Evolutionary conservation across 2,888 invertebrate species (phyloP).

Genomic region (Eucera pruinosa): DNA sequence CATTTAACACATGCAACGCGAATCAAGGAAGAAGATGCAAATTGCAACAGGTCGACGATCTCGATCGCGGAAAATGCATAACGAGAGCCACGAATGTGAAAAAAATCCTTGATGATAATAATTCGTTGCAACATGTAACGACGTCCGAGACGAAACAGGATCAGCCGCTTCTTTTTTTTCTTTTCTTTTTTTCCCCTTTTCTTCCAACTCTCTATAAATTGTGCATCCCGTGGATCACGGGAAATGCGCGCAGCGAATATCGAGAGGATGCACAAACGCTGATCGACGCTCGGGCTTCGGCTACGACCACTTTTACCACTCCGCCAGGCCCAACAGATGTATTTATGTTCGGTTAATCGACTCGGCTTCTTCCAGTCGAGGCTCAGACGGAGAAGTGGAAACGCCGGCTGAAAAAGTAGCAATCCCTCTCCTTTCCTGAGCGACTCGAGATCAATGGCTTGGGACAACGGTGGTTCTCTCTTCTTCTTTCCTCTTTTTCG

Average conservation of each 20-base stretch:
- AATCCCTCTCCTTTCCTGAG: conserved; percentile 25
- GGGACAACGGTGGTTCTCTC: conserved; percentile 46
- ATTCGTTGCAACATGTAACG: conserved; percentile 35
- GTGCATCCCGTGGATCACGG: neutral
- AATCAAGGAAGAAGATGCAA: conserved; percentile 23
- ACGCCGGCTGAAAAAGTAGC: conserved; percentile 58
- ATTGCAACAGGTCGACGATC: conserved; percentile 1
- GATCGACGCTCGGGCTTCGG: neutral
- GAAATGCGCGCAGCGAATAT: conserved; percentile 1
- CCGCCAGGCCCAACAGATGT: conserved; percentile 43
- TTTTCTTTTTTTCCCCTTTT: neutral
- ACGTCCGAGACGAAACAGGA: conserved; percentile 42
- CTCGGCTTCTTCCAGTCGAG: conserved; percentile 42
- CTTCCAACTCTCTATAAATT: too few species aligned
- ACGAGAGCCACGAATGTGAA: neutral
- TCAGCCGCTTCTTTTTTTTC: conserved; percentile 23
- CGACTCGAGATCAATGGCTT: conserved; percentile 57
- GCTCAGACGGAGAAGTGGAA: conserved; percentile 54
- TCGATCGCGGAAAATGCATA: neutral
- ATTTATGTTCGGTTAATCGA: conserved; percentile 63
- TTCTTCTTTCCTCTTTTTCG: conserved; percentile 43
- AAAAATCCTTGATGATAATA: conserved; percentile 42
- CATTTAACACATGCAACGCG: conserved; percentile 20
- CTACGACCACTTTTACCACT: conserved; percentile 44
- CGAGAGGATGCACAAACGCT: neutral